Conservation (phyloP, 2,888 invertebrate species). For the Lithodes maja region DNA sequence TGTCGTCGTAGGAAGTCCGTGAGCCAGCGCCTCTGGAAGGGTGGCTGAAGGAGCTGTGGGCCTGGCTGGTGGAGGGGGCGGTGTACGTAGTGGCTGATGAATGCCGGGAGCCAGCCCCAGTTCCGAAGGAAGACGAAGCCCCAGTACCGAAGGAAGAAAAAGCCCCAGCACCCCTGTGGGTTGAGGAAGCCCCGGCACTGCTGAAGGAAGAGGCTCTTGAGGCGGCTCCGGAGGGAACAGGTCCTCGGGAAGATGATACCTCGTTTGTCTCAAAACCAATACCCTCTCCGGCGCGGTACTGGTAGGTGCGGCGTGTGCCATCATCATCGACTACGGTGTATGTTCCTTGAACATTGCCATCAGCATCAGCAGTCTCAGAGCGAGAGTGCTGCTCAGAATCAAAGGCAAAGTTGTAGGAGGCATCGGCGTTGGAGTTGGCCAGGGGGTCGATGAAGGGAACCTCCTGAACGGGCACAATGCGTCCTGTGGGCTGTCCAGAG, state of each 20-base stretch:
- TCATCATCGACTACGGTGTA: conserved; percentile 69
- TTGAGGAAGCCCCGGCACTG: neutral
- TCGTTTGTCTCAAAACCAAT: conserved; percentile 67
- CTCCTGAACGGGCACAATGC: conserved; percentile 64
- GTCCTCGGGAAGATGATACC: conserved; percentile 51
- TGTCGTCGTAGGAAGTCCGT: neutral
- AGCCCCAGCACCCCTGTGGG: neutral
- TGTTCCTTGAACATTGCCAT: conserved; percentile 65
- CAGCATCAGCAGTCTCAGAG: conserved; percentile 66
- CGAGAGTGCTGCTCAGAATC: conserved; percentile 68
- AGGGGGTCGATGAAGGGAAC: conserved; percentile 66
- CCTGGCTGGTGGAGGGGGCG: no score
- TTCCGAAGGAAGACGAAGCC: neutral
- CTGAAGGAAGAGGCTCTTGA: conserved; percentile 15
- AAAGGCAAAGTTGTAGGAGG: conserved; percentile 67
- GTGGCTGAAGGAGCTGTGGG: neutral
- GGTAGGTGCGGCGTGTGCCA: conserved; percentile 64
- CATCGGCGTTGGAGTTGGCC: conserved; percentile 58
- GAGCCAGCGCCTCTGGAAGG: neutral
- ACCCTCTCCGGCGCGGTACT: conserved; percentile 66
- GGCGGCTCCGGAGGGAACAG: conserved; percentile 40
- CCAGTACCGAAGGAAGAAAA: neutral
- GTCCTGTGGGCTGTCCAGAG: conserved; percentile 67
- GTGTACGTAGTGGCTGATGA: neutral
- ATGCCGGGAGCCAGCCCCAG: neutral